Evolutionary conservation across 2,797 vertebrate species (phyloP).

Genomic region (Urosaurus nigricauda): DNA sequence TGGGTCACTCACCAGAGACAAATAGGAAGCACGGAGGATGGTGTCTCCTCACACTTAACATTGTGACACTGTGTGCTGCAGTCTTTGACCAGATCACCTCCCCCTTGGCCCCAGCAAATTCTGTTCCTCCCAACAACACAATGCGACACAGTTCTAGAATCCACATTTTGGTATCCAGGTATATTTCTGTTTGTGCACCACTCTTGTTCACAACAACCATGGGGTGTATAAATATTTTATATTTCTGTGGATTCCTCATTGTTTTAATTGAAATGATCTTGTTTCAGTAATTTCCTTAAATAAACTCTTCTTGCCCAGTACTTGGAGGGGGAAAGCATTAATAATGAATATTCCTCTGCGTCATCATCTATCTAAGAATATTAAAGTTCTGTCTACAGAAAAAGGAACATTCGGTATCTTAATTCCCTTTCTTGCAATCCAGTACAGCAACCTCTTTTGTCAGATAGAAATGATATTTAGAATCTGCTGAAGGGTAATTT

Average conservation of each 20-base stretch:
- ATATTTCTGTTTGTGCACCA: conserved; percentile 8
- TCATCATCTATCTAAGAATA: conserved; percentile 28
- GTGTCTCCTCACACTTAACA: no score
- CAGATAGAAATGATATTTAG: conserved; percentile 3
- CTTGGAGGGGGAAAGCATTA: conserved; percentile 10
- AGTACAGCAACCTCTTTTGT: background rate
- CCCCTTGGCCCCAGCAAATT: no score
- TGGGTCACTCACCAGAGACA: no score
- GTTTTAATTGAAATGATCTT: conserved; percentile 27
- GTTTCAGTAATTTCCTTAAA: conserved; percentile 40
- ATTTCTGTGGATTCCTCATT: conserved; percentile 8
- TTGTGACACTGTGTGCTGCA: no score
- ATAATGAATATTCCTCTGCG: conserved; percentile 2
- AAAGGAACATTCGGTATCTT: background rate
- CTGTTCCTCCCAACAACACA: no score
- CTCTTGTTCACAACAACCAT: conserved; percentile 25
- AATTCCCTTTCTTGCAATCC: background rate
- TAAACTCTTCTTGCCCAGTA: conserved; percentile 40
- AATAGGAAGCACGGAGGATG: no score
- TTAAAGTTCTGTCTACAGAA: background rate
- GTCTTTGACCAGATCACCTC: no score
- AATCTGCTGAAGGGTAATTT: background rate
- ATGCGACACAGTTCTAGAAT: no score
- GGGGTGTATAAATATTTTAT: conserved; percentile 42
- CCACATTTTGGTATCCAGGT: no score